Evolutionary conservation across 1,140 invertebrate genomes (phyloP).

Genomic region (Heliconius nattereri): DNA sequence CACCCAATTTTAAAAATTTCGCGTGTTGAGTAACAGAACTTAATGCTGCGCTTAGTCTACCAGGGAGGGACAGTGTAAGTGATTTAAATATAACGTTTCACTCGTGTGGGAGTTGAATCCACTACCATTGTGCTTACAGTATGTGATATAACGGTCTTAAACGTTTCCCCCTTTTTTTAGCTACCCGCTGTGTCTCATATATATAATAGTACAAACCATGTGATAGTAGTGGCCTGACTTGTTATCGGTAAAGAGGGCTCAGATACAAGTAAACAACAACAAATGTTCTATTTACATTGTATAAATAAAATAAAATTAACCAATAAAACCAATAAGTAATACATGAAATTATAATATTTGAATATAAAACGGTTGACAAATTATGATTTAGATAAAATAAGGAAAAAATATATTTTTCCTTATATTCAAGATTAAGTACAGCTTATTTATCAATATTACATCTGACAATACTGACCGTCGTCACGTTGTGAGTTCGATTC

Average conservation of each 20-base stretch:
- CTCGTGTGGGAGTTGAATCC: no score
- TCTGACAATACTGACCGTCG: no score
- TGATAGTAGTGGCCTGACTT: no score
- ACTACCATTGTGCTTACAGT: no score
- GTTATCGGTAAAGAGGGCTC: background rate
- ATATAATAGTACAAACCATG: no score
- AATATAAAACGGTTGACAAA: background rate
- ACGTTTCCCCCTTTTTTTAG: no score
- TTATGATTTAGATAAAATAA: background rate
- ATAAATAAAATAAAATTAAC: background rate
- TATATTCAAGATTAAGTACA: no score
- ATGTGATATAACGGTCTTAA: no score
- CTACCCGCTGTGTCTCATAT: no score
- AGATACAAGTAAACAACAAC: background rate
- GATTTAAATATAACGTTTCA: no score
- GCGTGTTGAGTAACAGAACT: background rate
- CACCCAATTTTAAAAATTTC: background rate
- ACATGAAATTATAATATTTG: background rate
- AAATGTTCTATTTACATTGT: background rate
- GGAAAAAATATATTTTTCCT: background rate
- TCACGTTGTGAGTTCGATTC: no score
- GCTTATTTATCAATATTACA: no score
- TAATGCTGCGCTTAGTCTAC: background rate
- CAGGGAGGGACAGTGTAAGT: background rate
- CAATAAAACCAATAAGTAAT: constrained; percentile 2